Base-by-base conservation (phyloP, 2,888 invertebrate genomes). In the Hipparchia semele region DNA sequence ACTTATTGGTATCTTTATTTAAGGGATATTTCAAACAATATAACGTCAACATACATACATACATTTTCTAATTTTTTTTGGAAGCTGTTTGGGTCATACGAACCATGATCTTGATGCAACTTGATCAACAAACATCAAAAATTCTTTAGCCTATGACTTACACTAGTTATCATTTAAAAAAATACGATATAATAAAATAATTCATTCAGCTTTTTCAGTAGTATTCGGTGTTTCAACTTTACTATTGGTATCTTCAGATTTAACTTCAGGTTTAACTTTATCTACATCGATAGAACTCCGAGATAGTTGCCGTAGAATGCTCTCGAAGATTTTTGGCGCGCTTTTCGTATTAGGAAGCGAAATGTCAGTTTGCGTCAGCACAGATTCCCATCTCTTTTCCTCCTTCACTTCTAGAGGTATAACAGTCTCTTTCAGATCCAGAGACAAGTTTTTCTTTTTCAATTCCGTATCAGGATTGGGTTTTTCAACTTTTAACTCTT, bases 271-370 rank as follows among this genome's bases (percentile, higher is more conserved):
- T 13, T 64, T 72, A 0, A 69, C 71, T 54, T 73, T 76, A 23
- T 73, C 72, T 46, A 78, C 90, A 10, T 92, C 91, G 1, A 93
- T 81, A 0, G 92, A 91, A 71, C 87, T 91, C 68, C 86, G 87
- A 0, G 93, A 94, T 12, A 94, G 75, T 71, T 94, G 93, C 10
- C 90, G 77, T 0, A 94, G 81, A 78, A 94, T 93, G 51, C 87
- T 92, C 78, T 94, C 94, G 76, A 94, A 94, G 0, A 94, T 94
- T 77, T 82, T 87, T n/a, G 94, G 94, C 80, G 94, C 94, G 77
- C 91, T 92, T 79, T 88, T 90, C 0, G 94, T 94, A 71, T 94
- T 94, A 0, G 94, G 94, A 54, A 93, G 75, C 3, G 94, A 94
- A 65, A 94, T 94, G 76, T 94, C 94, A 1, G 94, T 94, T 76